Base-by-base conservation (phyloP, 2,797 vertebrate species). In the Anolis apletophallus region DNA sequence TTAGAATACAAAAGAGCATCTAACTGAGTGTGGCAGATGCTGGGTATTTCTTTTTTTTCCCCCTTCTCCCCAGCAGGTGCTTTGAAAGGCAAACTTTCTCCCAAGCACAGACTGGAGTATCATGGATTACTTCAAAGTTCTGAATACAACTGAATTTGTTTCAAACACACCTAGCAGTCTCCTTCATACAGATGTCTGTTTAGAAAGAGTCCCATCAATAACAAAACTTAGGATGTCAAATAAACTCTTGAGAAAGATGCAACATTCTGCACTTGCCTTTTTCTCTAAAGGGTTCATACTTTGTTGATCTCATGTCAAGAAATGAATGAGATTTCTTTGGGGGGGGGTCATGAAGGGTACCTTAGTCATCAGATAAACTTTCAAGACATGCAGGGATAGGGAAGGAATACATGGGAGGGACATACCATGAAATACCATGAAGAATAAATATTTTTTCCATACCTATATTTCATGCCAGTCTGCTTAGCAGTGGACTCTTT, bases 381-480 rank as follows among this genome's bases (percentile, higher is more conserved):
- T 69, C 52, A 59, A 90, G 85, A 74, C 69, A 34, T 7, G 3
- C 36, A 46, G 52, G 3, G n/a, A 68, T 68, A 3, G 19, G 72
- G 54, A 32, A 34, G 29, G 54, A 79, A 83, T 40, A 79, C 52
- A 74, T 76, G 21, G 26, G 26, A 64, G 61, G 26, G 61, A 12
- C 61, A 80, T 88, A 13, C 46, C 46, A 72, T 0, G 84, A 88
- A 83, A 78, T 1, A 81, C 19, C 32, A 83, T 81, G 84, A 85
- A 86, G 81, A 91, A 59, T 59, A 55, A 85, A 90, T 10, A 88
- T 85, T 0, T 34, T 68, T 32, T 88, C 93, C 98, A 93, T 98
- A 99, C 99, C 99, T 98, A 96, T 99, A 99, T 96, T 99, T 99
- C 99, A 99, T 99, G 95, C 99, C 99, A 50, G 98, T 99, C 97